Base-by-base conservation (phyloP, 2,888 invertebrate genomes). In the Melitaea athalia region DNA sequence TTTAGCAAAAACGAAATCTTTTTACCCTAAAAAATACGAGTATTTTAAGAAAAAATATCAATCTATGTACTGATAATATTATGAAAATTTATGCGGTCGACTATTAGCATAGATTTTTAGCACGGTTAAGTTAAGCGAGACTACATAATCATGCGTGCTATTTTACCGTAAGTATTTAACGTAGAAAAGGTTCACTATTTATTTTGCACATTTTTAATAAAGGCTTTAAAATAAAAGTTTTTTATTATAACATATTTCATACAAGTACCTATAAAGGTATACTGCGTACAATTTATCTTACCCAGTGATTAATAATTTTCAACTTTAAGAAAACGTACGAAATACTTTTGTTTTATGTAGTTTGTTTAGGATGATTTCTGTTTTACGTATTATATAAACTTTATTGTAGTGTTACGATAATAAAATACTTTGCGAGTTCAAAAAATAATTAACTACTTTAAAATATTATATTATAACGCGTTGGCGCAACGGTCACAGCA, bases 11-110 rank as follows among this genome's bases (percentile, higher is more conserved):
- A 84, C 5, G n/a, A 72, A 67, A 38, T 57, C 76, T 6, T 76
- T 80, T 67, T 72, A 75, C 47, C 24, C 57, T 11, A 83, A 83
- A 70, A 77, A 77, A 52, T 81, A 82, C 38, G 82, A 83, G 70
- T 84, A 84, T 71, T 74, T 79, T 49, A 89, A 87, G 69, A 86
- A 76, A 64, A 76, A 73, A 57, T 68, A 63, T 62, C 55, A 59
- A 0, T 73, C 84, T 70, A 85, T 86, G 68, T 83, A 83, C 72
- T 76, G 14, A 17, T 49, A 63, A 33, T 47, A n/a, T 5, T 15
- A 14, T 33, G 24, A 12, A 31, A 31, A 53, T 53, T 24, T 52
- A 52, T 24, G n/a, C 47, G n/a, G 6, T 49, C 14, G n/a, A 45
- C n/a, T 3, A 49, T 49, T 49, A 49, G 47, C 47, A 49, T 49